Base-by-base conservation (phyloP, 2,888 invertebrate species). In the Lacanobia wlatinum region DNA sequence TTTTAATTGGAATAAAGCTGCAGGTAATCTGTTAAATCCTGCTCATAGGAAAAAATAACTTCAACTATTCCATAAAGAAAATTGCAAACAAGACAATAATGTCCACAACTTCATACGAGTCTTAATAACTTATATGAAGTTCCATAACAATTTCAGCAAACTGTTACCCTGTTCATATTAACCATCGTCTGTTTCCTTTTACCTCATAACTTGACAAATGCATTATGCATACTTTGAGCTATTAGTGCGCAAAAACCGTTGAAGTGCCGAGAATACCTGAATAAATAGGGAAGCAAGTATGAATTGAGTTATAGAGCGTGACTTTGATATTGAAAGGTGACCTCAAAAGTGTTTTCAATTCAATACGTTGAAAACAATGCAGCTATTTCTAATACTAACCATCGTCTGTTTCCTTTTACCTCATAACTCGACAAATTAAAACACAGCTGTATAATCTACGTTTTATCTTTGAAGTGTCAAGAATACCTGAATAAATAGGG, bases 401-500 rank as follows among this genome's bases (percentile, higher is more conserved):
- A n/a, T n/a, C n/a, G n/a, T n/a, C n/a, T n/a, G n/a, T n/a, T n/a
- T n/a, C n/a, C n/a, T n/a, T n/a, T n/a, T n/a, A n/a, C n/a, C n/a
- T n/a, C n/a, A n/a, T n/a, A n/a, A n/a, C n/a, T n/a, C n/a, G n/a
- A n/a, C n/a, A 71, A 78, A 76, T 78, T 70, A 76, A 77, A 83
- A 59, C 34, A 55, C 59, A 21, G 34, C 34, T 21, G 46, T 7
- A 68, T 76, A 76, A 70, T 83, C 55, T 73, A 70, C 62, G 59
- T 67, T 65, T 65, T 58, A 59, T 70, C 60, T 70, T 72, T 73
- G 69, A 81, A 75, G 73, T 75, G 76, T 71, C 64, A 55, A 62
- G 61, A 59, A 70, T 70, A 62, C 60, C 48, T 73, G 69, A 76
- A 84, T 82, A 82, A 62, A 79, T 71, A 76, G 68, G 7, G 14